phyloP scores from a whole-genome alignment of 2,797 vertebrate genomes.

The Chelon labrosus region DNA sequence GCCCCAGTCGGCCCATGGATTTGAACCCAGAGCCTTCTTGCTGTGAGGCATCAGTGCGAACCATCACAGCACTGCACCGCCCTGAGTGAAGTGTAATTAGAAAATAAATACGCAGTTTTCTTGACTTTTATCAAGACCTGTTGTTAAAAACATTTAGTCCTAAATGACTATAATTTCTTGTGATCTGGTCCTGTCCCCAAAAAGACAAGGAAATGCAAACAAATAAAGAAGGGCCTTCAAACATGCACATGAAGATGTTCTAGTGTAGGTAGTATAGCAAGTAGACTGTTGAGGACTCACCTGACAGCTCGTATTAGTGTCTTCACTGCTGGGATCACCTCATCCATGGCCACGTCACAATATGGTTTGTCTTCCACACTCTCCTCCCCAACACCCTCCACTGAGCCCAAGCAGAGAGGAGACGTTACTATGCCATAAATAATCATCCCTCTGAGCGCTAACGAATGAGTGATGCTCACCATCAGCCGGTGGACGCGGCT shows the following conservation, averaged over 20 bases:
- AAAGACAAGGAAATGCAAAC: no score
- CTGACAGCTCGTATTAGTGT: conserved; percentile 94
- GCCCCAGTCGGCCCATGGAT: no score
- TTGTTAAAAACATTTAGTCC: no score
- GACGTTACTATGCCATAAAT: background rate
- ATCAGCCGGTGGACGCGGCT: conserved; percentile 87
- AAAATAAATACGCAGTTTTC: background rate
- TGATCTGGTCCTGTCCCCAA: no score
- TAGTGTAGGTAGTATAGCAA: background rate
- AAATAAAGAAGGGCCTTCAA: background rate
- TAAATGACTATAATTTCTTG: no score
- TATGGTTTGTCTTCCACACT: conserved; percentile 91
- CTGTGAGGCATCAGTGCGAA: no score
- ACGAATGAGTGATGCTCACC: conserved; percentile 76
- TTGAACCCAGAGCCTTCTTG: no score
- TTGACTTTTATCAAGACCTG: background rate
- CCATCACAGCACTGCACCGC: no score
- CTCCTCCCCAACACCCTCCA: conserved; percentile 90
- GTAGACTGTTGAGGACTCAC: conserved; percentile 76
- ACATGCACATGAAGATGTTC: background rate
- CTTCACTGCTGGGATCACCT: conserved; percentile 97
- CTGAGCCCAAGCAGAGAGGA: conserved; percentile 57
- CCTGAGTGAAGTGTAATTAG: no score
- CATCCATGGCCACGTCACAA: conserved; percentile 93
- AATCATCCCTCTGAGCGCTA: background rate